phyloP scores from a whole-genome alignment of 2,113 vertebrate genomes.

The Neopipo cinnamomea region DNA sequence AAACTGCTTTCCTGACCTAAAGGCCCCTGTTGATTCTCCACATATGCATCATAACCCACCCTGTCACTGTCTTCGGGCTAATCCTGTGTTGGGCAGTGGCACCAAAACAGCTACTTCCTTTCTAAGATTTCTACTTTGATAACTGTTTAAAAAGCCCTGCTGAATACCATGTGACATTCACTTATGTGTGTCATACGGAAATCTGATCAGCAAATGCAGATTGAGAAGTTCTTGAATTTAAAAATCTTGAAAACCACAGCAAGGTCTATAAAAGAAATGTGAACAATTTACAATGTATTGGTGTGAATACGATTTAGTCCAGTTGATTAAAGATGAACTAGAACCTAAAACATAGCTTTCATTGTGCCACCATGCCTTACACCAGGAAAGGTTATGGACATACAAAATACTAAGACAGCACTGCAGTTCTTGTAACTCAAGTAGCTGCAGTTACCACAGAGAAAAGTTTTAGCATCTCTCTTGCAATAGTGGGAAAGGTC shows the following conservation, averaged over 20 bases:
- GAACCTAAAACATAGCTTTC: background rate
- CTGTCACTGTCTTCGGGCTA: background rate
- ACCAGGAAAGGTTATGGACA: background rate
- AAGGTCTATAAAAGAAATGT: background rate
- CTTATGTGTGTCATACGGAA: background rate
- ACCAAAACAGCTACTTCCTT: background rate
- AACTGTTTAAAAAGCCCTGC: background rate
- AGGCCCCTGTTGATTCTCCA: background rate
- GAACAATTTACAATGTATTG: background rate
- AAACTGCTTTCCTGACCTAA: background rate
- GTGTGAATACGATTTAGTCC: background rate
- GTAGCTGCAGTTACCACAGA: background rate
- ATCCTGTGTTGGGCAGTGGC: background rate
- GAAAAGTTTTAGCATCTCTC: background rate
- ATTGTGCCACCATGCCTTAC: background rate
- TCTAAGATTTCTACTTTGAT: background rate
- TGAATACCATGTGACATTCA: background rate
- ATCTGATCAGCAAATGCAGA: background rate
- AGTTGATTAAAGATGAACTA: background rate
- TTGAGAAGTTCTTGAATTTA: background rate
- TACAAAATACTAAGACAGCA: background rate
- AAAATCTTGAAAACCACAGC: background rate
- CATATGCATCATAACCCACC: background rate
- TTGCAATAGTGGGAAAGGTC: background rate
- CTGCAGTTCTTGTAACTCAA: background rate